Evolutionary conservation across 2,113 vertebrate species (phyloP).

Genomic region (Microcebus ravelobensis): DNA sequence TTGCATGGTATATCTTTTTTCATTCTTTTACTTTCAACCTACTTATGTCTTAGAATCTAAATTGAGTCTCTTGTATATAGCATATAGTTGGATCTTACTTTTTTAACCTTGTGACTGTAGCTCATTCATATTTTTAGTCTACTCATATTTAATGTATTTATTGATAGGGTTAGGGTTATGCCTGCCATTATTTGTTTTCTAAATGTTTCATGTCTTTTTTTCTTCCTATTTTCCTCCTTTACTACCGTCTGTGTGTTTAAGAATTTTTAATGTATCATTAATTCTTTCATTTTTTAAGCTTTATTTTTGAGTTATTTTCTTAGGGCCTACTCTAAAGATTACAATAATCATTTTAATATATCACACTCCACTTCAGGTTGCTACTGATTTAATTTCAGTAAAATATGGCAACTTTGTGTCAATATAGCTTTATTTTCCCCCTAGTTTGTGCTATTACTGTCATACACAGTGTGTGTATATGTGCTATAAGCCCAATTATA

Average conservation of each 20-base stretch:
- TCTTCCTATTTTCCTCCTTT: background rate
- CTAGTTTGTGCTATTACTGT: background rate
- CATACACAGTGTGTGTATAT: background rate
- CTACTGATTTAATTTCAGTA: background rate
- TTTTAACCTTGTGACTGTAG: background rate
- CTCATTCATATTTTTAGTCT: background rate
- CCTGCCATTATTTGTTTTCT: background rate
- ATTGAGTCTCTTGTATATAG: background rate
- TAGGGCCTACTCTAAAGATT: background rate
- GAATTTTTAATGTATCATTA: background rate
- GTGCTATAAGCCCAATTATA: background rate
- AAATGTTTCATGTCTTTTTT: background rate
- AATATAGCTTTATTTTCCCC: background rate
- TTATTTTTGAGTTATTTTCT: slow-evolving; percentile 14
- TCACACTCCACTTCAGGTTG: background rate
- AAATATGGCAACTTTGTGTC: background rate
- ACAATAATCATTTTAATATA: background rate
- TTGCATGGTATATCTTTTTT: background rate
- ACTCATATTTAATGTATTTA: background rate
- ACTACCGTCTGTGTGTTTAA: background rate
- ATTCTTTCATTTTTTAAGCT: background rate
- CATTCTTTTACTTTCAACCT: background rate
- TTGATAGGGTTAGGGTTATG: background rate
- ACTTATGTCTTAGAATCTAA: background rate
- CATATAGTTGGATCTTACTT: background rate